phyloP scores from a whole-genome alignment of 2,888 invertebrate species.

The Lamproptera curius region DNA sequence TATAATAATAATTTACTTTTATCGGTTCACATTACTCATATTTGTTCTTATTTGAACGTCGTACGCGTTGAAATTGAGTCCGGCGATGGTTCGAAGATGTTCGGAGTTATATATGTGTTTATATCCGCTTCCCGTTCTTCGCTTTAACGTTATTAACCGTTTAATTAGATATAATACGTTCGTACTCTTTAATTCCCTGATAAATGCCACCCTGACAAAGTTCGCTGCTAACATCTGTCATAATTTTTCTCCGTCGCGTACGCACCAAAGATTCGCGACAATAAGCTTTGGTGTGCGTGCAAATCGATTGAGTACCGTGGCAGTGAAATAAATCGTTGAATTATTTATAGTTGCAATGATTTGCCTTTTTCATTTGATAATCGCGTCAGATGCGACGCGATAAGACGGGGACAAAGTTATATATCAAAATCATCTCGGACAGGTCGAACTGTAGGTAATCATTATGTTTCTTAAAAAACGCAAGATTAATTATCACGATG shows the following conservation, averaged over 20 bases:
- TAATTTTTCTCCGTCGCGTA: slow-evolving; percentile 77
- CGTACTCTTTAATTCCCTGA: slow-evolving; percentile 37
- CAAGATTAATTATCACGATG: too few relatives aligned
- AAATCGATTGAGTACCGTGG: slow-evolving; percentile 39
- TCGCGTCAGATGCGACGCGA: not conserved
- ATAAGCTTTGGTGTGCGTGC: slow-evolving; percentile 55
- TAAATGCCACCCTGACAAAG: slow-evolving; percentile 52
- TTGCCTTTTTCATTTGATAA: slow-evolving; percentile 34
- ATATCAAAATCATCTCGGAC: slow-evolving; percentile 45
- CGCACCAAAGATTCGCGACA: slow-evolving; percentile 67
- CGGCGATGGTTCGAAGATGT: too few relatives aligned
- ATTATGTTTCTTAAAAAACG: too few relatives aligned
- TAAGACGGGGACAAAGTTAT: slow-evolving; percentile 34
- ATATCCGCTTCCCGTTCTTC: too few relatives aligned
- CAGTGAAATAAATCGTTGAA: slow-evolving; percentile 55
- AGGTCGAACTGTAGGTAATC: slow-evolving; percentile 22
- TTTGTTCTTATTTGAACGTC: slow-evolving; percentile 73
- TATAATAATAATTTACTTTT: slow-evolving; percentile 77
- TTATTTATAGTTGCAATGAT: slow-evolving; percentile 52
- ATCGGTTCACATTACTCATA: slow-evolving; percentile 73
- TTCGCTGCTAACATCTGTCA: slow-evolving; percentile 65
- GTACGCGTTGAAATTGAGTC: slow-evolving; percentile 58
- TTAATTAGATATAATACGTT: too few relatives aligned
- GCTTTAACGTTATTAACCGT: too few relatives aligned
- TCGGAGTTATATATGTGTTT: too few relatives aligned